These are phyloP conservation scores for Resseliella maxima DNA, from an alignment of 2,888 invertebrate genomes.

Conservation along the genomic window DNA sequence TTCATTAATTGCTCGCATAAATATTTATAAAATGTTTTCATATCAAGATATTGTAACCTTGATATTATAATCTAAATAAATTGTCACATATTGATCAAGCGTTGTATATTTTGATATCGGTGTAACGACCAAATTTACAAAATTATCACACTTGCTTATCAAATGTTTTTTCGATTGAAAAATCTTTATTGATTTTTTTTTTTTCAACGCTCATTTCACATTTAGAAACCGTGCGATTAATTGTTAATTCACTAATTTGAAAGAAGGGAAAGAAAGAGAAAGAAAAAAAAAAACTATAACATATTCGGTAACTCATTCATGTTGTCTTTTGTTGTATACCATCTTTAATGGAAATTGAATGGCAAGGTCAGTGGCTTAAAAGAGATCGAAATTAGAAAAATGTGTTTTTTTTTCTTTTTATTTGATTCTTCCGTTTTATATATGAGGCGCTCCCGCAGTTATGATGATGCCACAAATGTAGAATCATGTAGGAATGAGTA, in stretches of 20 bases:
- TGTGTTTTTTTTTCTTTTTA: neutral
- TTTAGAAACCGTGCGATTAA: neutral
- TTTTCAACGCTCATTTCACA: too few species aligned
- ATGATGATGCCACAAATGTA: neutral
- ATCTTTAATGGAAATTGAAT: constrained; percentile 33
- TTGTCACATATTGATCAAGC: too few species aligned
- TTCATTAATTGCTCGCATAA: neutral
- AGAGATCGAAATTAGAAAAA: neutral
- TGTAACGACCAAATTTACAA: too few species aligned
- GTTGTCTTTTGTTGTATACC: neutral
- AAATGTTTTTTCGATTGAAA: too few species aligned
- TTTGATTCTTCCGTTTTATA: neutral
- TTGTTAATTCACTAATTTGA: neutral
- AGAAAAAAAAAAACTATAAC: neutral
- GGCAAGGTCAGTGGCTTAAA: constrained; percentile 3
- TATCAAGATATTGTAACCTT: too few species aligned
- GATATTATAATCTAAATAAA: too few species aligned
- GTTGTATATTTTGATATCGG: too few species aligned
- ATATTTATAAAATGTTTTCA: too few species aligned
- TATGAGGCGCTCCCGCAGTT: neutral
- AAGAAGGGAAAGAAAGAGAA: neutral
- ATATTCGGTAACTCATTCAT: neutral
- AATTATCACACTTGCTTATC: too few species aligned
- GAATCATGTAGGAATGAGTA: neutral
- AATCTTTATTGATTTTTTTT: too few species aligned